phyloP scores from a whole-genome alignment of 2,888 invertebrate species.

The Aphodius sticticus region DNA sequence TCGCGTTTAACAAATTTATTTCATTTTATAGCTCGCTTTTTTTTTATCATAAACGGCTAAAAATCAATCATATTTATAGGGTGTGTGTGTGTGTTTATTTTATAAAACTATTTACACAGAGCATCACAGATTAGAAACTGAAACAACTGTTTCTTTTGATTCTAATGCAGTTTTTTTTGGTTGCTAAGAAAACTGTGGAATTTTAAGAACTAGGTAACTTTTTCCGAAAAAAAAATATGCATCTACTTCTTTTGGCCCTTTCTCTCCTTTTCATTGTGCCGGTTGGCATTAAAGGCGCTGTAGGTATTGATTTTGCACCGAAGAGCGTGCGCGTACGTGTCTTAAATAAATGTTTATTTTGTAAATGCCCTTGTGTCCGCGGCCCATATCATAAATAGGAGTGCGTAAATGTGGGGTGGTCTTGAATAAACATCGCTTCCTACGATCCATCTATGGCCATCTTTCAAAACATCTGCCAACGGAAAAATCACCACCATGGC shows the following conservation, averaged over 20 bases:
- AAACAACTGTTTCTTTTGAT: too few species aligned
- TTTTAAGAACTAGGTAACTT: neutral
- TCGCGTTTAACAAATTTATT: constrained; percentile 32
- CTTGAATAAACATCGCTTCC: constrained; percentile 53
- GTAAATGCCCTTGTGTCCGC: constrained; percentile 57
- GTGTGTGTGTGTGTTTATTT: too few species aligned
- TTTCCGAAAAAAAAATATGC: neutral
- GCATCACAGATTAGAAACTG: too few species aligned
- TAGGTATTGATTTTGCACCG: neutral
- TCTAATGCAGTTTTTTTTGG: too few species aligned
- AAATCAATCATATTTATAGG: too few species aligned
- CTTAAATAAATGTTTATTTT: constrained; percentile 59
- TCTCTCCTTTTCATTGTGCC: neutral
- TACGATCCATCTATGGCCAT: constrained; percentile 8
- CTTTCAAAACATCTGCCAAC: neutral
- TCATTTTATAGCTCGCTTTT: neutral
- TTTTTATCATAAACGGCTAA: too few species aligned
- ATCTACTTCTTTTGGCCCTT: neutral
- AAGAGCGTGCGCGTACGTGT: constrained; percentile 34
- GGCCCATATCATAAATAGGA: constrained; percentile 53
- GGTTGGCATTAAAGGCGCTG: neutral
- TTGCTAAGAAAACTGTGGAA: neutral
- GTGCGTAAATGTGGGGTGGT: constrained; percentile 51
- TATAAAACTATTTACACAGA: too few species aligned
- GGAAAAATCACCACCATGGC: neutral